Base-by-base conservation (phyloP, 2,113 vertebrate genomes). In the Etheostoma cragini region DNA sequence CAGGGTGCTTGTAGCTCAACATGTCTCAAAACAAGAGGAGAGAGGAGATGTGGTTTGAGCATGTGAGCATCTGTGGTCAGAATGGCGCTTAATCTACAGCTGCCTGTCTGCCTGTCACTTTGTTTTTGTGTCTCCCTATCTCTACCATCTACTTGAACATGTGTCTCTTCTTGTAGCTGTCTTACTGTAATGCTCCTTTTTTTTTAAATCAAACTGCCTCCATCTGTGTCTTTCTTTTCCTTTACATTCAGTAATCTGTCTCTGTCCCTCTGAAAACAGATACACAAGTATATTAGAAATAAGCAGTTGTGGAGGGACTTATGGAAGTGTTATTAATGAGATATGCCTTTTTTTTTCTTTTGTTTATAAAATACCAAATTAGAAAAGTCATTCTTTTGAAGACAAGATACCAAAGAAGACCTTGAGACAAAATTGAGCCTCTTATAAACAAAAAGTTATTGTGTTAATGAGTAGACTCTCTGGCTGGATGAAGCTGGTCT, bases 11-110 rank as follows among this genome's bases (percentile, higher is more conserved):
- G 76, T 68, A 68, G 78, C 76, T 91, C 52, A 78, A 82, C 42
- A 72, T 58, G 57, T 52, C 57, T 80, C 78, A 77, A 83, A 79
- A 82, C 69, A 78, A 64, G 66, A 83, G 42, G 26, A 83, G 82
- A 73, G 46, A 80, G 45, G 16, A 83, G 82, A 86, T 88, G 87
- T 77, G 90, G 90, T 91, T 90, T 79, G 72, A 80, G 67, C 81
- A 85, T 84, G 85, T 85, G 76, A 86, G 57, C 71, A 19, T 87
- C 61, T 92, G 93, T 84, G 90, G 84, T 91, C 72, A 83, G 60
- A 78, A 74, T 69, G 74, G 68, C 17, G 49, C 88, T 75, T 68
- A 61, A 80, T 90, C 83, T 88, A 81, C 84, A 90, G 89, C 89
- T 91, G 90, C 85, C 81, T 88, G 63, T 54, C 72, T 84, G 63